These are phyloP conservation scores for Eubasilissa splendida DNA, from an alignment of 2,888 invertebrate genomes.

Conservation along the genomic window DNA sequence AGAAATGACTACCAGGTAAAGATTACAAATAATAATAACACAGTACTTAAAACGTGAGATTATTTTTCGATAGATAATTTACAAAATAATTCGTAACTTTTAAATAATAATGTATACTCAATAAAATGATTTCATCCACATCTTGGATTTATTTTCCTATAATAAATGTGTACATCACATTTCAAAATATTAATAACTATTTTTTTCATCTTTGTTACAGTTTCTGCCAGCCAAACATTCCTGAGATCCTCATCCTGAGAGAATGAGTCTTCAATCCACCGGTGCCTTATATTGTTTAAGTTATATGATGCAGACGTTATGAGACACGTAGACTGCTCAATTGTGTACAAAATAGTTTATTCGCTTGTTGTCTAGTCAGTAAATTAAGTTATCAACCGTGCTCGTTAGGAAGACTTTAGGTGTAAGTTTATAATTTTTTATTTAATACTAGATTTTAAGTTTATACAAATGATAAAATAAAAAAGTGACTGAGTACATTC, in stretches of 20 bases:
- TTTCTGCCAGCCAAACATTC: neutral
- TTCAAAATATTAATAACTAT: conserved; percentile 24
- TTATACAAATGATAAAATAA: conserved; percentile 34
- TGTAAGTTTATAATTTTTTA: conserved; percentile 42
- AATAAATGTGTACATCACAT: too few species aligned
- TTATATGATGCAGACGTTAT: conserved; percentile 22
- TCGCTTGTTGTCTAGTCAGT: conserved; percentile 59
- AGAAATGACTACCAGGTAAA: conserved; percentile 69
- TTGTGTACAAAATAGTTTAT: conserved; percentile 58
- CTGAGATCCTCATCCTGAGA: neutral
- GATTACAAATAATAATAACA: neutral
- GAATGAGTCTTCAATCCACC: conserved; percentile 31
- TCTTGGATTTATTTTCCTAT: too few species aligned
- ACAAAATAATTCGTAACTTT: neutral
- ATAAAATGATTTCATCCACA: neutral
- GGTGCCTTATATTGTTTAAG: conserved; percentile 45
- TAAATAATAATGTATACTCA: neutral
- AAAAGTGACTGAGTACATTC: conserved; percentile 33
- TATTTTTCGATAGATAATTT: neutral
- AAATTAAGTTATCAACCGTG: conserved; percentile 53
- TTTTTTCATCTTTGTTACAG: conserved; percentile 47
- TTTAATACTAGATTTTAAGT: conserved; percentile 37
- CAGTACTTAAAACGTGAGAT: too few species aligned
- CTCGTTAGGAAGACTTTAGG: conserved; percentile 40
- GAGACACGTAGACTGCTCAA: conserved; percentile 45